Evolutionary conservation across 2,113 vertebrate genomes (phyloP), one percentile per base, ranked within the genome.

Genomic region (Zingel zingel): DNA sequence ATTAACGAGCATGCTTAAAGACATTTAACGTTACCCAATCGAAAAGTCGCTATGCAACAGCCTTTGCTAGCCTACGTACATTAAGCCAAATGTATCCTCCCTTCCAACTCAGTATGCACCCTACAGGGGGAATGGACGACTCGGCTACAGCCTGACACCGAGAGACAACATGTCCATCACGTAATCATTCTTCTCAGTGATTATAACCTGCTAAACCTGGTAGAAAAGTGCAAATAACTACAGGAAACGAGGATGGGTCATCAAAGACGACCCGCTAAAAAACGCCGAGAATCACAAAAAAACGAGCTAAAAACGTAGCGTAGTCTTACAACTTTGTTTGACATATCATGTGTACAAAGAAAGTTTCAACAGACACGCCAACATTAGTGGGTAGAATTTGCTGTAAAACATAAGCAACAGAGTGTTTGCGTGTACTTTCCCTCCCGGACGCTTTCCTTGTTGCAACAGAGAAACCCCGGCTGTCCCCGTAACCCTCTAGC

Each of bases 401-500:
- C 2, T 5, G 2, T 2, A 51, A 83, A 70, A 58, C 74, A 74
- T 75, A 84, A 85, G 8, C n/a, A 18, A 71, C 57, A 18, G 47
- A 68, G 81, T 67, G 18, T 43, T 43, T 45, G 73, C 27, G 50
- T 27, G 15, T 4, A 2, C 77, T 51, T 25, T 33, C 58, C 23
- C 65, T 64, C 53, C 57, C 48, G 61, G 53, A 70, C 73, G 74
- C 59, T 76, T 77, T 77, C 58, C 75, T 71, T 74, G 39, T 66
- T 70, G 77, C 66, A 18, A 56, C 76, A 16, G 51, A 88, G 78
- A 72, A 81, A 82, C 91, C 87, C 88, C 88, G 91, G 90, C 83
- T 67, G 91, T 92, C 92, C 89, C 80, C 88, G 89, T 88, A 76
- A 83, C 69, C 88, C 71, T 90, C 86, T 89, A 87, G 94, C 95